phyloP scores from a whole-genome alignment of 2,888 invertebrate species.

The Nephrotoma appendiculata region DNA sequence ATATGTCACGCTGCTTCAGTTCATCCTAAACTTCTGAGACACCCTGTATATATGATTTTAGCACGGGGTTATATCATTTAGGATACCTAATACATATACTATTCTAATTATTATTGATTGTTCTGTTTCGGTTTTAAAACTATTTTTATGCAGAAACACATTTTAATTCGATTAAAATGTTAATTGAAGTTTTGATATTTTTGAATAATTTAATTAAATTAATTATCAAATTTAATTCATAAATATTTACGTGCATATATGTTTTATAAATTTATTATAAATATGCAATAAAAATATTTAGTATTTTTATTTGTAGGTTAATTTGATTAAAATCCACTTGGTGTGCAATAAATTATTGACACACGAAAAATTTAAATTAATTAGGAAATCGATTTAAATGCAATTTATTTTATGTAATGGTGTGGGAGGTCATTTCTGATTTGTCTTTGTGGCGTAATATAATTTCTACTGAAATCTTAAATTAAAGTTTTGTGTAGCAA shows the following conservation, averaged over 20 bases:
- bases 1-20: no score
- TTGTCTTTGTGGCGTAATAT: background rate
- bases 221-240: background rate
- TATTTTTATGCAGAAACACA: background rate
- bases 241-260: background rate
- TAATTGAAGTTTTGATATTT: background rate
- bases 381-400: background rate
- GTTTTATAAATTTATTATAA: background rate
- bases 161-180: background rate
- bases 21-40: no score
- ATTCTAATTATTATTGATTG: background rate
- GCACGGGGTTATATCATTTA: no score
- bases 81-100: background rate
- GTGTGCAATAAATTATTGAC: background rate
- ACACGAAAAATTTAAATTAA: background rate
- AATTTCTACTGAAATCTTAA: background rate
- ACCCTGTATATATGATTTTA: no score
- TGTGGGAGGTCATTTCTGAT: no score
- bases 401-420: background rate
- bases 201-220: background rate
- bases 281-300: background rate
- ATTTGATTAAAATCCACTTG: background rate
- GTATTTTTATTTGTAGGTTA: background rate
- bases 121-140: background rate
- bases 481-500: background rate